Conservation (phyloP, 2,888 invertebrate species). For the Stenodera caucasica region DNA sequence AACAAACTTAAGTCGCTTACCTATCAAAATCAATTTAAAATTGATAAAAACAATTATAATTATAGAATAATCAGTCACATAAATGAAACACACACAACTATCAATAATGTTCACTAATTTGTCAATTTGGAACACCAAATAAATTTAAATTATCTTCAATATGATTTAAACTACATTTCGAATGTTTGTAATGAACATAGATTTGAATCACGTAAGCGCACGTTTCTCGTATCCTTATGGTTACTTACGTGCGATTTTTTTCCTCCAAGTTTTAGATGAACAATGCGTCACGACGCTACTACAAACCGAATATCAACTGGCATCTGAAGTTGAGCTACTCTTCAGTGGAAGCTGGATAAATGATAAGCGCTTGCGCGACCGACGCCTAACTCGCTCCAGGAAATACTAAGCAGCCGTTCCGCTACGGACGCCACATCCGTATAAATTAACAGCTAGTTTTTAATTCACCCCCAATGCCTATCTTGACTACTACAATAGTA, state of each 20-base stretch:
- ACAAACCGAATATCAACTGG: conserved; percentile 41
- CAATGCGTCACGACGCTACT: conserved; percentile 30
- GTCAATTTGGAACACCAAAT: not conserved
- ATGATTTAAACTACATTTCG: conserved; percentile 17
- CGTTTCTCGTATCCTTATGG: conserved; percentile 11
- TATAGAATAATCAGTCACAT: not conserved
- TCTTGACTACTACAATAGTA: not conserved
- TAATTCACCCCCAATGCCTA: conserved; percentile 13
- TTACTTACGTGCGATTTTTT: not conserved
- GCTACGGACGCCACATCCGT: conserved; percentile 22
- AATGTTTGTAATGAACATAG: conserved; percentile 9
- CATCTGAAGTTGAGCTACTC: conserved; percentile 40
- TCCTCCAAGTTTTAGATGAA: conserved; percentile 1
- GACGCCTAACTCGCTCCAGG: conserved; percentile 42
- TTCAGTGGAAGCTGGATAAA: conserved; percentile 42
- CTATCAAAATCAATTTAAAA: conserved; percentile 16
- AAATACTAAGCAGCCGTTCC: conserved; percentile 34
- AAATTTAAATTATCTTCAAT: not conserved
- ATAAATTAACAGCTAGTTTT: conserved; percentile 31
- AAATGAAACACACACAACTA: conserved; percentile 13
- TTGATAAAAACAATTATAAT: not conserved
- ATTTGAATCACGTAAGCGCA: conserved; percentile 16
- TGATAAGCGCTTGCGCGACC: conserved; percentile 42
- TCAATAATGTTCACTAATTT: conserved; percentile 9
- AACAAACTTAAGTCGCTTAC: conserved; percentile 14